Base-by-base conservation (phyloP, 2,113 vertebrate genomes). In the Phocoena sinus region DNA sequence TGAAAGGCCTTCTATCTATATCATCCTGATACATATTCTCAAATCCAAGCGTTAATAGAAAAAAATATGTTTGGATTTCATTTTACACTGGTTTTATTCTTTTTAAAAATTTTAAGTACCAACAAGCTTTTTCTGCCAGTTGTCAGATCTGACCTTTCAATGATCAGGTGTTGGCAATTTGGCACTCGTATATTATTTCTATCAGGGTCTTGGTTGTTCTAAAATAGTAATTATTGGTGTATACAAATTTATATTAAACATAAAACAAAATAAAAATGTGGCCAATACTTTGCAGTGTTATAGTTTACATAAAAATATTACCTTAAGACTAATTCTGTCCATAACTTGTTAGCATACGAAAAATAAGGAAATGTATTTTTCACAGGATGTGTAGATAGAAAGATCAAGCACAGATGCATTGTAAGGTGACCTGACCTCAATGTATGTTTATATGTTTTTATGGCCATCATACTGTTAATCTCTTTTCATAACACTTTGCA, bases 351-450 rank as follows among this genome's bases (percentile, higher is more conserved):
- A 62, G 20, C 76, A 44, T 79, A 41, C 20, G 65, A 31, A 91
- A 95, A 86, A 62, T 73, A 62, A 88, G 81, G 79, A 31, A 65
- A 65, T 68, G 41, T 76, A 41, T 62, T 83, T 93, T 92, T 77
- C 73, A 56, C 56, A 80, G 96, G 96, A 96, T 97, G 92, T 97
- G 50, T 98, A 97, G 96, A 96, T 98, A 98, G 95, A 97, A 98
- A 67, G 91, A 94, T 93, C 63, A 92, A 77, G 67, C 92, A 36
- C 71, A 80, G 62, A 77, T 95, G 33, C 80, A 94, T 87, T 81
- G 10, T 63, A 65, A 85, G 90, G 14, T 89, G 91, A 85, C 73
- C 84, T 92, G 85, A 96, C 53, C 44, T 97, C 84, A 83, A 74
- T n/a, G 8, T 98, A 81, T 98, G 96, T 86, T 94, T 88, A 80